Conservation (phyloP, 2,888 invertebrate genomes). For the Hemicrepidius hirtus region DNA sequence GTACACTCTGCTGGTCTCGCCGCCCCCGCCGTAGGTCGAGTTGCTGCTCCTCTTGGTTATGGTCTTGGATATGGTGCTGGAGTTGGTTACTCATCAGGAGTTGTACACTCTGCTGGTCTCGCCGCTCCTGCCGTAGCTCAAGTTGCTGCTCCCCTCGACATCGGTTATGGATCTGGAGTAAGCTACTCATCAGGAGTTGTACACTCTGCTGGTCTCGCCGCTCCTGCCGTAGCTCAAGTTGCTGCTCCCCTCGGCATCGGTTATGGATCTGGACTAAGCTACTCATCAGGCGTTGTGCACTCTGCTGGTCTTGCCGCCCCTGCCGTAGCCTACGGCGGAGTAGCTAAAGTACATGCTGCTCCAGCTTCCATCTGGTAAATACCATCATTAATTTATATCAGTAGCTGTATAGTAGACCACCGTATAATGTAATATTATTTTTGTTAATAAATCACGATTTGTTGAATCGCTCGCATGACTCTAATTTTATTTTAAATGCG, state of each 20-base stretch:
- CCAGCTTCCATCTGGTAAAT: background rate
- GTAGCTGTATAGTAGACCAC: constrained; percentile 17
- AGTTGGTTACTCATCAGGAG: constrained; percentile 4
- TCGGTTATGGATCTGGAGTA: background rate
- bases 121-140: background rate
- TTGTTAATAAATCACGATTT: constrained; percentile 34
- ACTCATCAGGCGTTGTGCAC: constrained; percentile 17
- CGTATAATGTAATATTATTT: constrained; percentile 29
- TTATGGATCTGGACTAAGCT: background rate
- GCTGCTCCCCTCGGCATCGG: constrained; percentile 4
- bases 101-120: constrained; percentile 36
- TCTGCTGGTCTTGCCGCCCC: constrained; percentile 35
- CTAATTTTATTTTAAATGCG: constrained; percentile 8
- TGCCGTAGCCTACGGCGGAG: constrained; percentile 14
- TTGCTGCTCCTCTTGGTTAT: constrained; percentile 1
- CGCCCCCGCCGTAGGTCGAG: constrained; percentile 4
- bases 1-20: constrained; percentile 35
- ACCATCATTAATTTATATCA: constrained; percentile 30
- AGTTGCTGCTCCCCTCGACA: constrained; percentile 6
- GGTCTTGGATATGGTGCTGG: background rate
- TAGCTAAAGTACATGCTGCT: constrained; percentile 42
- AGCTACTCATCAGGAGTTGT: constrained; percentile 20
- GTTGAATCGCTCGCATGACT: constrained; percentile 7
- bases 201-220: constrained; percentile 12
- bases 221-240: constrained; percentile 46